Evolutionary conservation across 2,113 vertebrate genomes (phyloP), one percentile per base, ranked within the genome.

Genomic region (Vireo altiloquus): DNA sequence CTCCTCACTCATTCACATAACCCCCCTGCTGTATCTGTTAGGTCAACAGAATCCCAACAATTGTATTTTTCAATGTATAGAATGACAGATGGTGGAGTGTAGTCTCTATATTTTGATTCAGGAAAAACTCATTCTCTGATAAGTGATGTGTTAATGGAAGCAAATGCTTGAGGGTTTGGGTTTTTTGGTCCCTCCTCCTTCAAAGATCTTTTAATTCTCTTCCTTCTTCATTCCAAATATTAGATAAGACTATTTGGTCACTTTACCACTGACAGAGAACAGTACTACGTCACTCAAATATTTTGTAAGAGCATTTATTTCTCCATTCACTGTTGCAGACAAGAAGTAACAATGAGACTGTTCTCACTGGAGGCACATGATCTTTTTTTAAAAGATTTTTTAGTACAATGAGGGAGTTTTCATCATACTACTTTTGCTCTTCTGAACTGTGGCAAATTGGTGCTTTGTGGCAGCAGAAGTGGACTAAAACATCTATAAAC

Each of bases 1-100:
- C 2, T 2, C 3, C 1, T 1, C 17, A 8, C 7, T 14, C 13
- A 2, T 80, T n/a, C 12, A 23, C 10, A 37, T 15, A 52, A 59
- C 1, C 2, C 21, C 4, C 49, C 37, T 89, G 37, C 17, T 76
- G 3, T 57, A 21, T 82, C 47, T 82, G 10, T 57, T 57, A 50
- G 11, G 16, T 76, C 30, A 84, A 21, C 40, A 92, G 47, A 92
- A 87, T 82, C 79, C 6, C 44, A 49, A 14, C 33, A 72, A 52
- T 47, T 86, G 15, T 54, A 21, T 70, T 91, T 79, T 90, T 21
- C 37, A 40, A 9, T 8, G 10, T 63, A 16, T 3, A 28, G 23
- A 25, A 33, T 40, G 23, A 27, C 33, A 60, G 46, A 60, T 2
- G 3, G 13, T 42, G 2, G 9, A 22, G 12, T 50, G 10, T 44